Evolutionary conservation across 2,888 invertebrate species (phyloP), one percentile per base, ranked within the genome.

Genomic region (Trichogramma evanescens): DNA sequence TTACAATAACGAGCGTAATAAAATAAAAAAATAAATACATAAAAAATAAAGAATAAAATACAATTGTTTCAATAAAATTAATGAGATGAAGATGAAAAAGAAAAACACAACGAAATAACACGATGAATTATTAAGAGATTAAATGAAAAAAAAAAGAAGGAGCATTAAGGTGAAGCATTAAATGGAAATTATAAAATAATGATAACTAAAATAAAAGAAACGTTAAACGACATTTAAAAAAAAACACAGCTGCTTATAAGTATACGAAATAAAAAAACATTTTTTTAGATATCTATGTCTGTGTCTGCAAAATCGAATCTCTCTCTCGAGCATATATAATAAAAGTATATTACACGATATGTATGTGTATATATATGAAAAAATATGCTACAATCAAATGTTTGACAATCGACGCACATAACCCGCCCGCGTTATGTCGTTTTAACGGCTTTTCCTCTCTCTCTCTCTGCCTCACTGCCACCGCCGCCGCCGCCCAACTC

Each of bases 101-200:
- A 26, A 26, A 26, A 26, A 26, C 26, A 26, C 26, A 26, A 26
- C 26, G 26, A 26, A 26, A 26, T 26, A 26, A 26, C 26, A 26
- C 26, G 26, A 26, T 26, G 26, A 26, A 26, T 26, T 26, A 26
- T 26, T 26, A 26, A 26, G 2, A 26, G 26, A 26, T 26, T 26
- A 26, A 26, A 26, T 2, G 26, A 26, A 26, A 2, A 26, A 26
- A 26, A 26, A 26, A 26, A 26, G 26, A 2, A 26, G 26, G 26
- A 26, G 26, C 2, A 26, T 2, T 26, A 26, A 26, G 3, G 26
- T 26, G 26, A 26, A 26, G 26, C 26, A 26, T 26, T 26, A 26
- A 26, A 26, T 26, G 4, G 1, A 66, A 71, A 69, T 66, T 71
- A 71, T 72, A 68, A 69, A 70, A 73, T 70, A 70, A 71, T 43